Evolutionary conservation across 2,888 invertebrate species (phyloP), one percentile per base, ranked within the genome.

Genomic region (Anaspis maculata): DNA sequence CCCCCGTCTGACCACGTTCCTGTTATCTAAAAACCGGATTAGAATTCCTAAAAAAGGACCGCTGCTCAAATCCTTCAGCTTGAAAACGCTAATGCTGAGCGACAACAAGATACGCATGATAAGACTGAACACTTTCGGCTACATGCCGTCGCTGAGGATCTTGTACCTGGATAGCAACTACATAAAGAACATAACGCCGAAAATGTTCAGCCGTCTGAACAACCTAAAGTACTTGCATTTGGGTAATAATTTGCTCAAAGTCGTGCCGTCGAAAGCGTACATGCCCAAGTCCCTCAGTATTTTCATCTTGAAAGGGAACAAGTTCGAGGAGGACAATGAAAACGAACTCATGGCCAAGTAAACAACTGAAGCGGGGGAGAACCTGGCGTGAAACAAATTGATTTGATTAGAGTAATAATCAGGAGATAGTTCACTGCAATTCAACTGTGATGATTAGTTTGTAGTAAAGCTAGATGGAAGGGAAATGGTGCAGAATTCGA

Each of bases 161-260:
- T 38, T 62, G 16, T 62, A 59, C 47, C 47, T 62, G 41, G 59
- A 62, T 35, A 45, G 52, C 10, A 62, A 62, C 37, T 44, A 43
- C 11, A 27, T 62, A 26, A 47, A 39, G 12, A 39, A 30, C 26
- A 37, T 62, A 14, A 35, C 40, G 7, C 44, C 56, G 3, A 43
- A 46, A 19, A 43, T 54, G 31, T 55, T 61, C 32, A 26, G 36
- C 15, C 44, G 49, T 10, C 34, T 59, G 36, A 41, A 45, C 12
- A 49, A 50, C 29, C 45, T 61, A 27, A 52, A 54, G 38, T 59
- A 52, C 46, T 42, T 61, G 16, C 57, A 61, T 49, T 40, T 61
- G 29, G 59, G 57, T 3, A 44, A 52, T 31, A 62, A 62, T 44
- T 39, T 36, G 31, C 15, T 37, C 3, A 27, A 19, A 15, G 3